Percentiles rank a stretch among this genome's conserved stretches.
Evolutionary conservation across 2,113 vertebrate species (phyloP).

Genomic region (Corydoras sp.): DNA sequence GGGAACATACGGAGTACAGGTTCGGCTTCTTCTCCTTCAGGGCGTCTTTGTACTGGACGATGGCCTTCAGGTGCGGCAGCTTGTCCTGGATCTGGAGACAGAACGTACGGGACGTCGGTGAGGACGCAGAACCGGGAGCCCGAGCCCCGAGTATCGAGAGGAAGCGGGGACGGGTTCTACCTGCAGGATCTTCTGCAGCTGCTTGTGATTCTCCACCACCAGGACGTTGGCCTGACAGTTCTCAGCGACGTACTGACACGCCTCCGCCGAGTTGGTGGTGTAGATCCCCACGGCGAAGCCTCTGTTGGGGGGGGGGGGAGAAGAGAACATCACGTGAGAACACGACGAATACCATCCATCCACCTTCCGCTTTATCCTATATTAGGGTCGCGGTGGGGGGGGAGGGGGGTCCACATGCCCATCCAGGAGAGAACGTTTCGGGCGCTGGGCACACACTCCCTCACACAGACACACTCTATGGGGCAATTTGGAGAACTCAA

Average conservation of each 20-base stretch:
- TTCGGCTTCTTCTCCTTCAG: constrained; percentile 71
- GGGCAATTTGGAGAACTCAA: no score
- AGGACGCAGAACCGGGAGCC: no score
- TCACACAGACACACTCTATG: no score
- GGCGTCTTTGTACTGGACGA: constrained; percentile 77
- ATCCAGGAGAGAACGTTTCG: no score
- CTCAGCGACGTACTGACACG: constrained; percentile 77
- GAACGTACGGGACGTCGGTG: background rate
- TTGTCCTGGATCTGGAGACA: constrained; percentile 64
- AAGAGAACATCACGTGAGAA: no score
- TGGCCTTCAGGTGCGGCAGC: constrained; percentile 80
- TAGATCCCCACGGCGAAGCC: constrained; percentile 91
- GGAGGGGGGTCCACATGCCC: no score
- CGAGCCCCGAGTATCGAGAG: no score
- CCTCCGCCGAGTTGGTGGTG: constrained; percentile 83
- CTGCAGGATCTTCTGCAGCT: constrained; percentile 86
- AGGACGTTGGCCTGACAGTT: constrained; percentile 77
- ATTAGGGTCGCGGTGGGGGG: no score
- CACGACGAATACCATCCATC: no score
- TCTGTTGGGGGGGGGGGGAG: constrained; percentile 53
- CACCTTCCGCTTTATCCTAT: no score
- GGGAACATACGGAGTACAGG: constrained; percentile 69
- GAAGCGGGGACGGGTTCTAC: constrained; percentile 55
- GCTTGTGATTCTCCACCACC: constrained; percentile 83
- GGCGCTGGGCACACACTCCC: no score